Percentiles rank a stretch among this genome's conserved stretches.
These are phyloP conservation scores for Xestoiulus laeticollis DNA, from an alignment of 2,888 invertebrate genomes.

Conservation along the genomic window DNA sequence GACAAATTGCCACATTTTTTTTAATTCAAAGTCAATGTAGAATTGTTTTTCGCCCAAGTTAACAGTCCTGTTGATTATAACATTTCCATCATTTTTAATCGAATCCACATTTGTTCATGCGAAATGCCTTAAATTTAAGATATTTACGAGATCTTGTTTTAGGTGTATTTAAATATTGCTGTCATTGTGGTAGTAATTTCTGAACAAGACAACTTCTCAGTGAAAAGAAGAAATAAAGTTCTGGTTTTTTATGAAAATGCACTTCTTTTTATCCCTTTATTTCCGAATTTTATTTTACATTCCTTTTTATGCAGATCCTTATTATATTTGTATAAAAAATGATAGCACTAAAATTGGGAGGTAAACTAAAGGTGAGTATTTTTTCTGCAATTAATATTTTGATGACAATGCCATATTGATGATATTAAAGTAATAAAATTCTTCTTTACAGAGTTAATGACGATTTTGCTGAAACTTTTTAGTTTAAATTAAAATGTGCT, in stretches of 20 bases:
- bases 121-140: slow-evolving; percentile 43
- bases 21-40: neutral
- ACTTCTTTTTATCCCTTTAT: neutral
- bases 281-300: neutral
- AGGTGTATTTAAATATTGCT: slow-evolving; percentile 17
- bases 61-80: slow-evolving; percentile 34
- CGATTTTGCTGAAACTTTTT: too few species aligned
- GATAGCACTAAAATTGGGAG: neutral
- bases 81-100: slow-evolving; percentile 30
- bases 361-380: neutral
- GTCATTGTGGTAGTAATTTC: slow-evolving; percentile 39
- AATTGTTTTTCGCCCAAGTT: slow-evolving; percentile 12
- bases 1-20: neutral
- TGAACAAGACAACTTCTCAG: slow-evolving; percentile 32
- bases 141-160: slow-evolving; percentile 38
- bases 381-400: neutral
- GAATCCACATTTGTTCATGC: slow-evolving; percentile 7
- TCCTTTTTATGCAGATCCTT: neutral
- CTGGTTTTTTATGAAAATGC: slow-evolving; percentile 25
- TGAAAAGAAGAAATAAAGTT: slow-evolving; percentile 32
- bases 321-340: neutral
- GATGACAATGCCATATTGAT: neutral
- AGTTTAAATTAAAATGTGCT: too few species aligned
- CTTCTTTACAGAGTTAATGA: neutral
- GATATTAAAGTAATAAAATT: neutral